Conservation (phyloP, 2,888 invertebrate genomes). For the Serripes groenlandicus region DNA sequence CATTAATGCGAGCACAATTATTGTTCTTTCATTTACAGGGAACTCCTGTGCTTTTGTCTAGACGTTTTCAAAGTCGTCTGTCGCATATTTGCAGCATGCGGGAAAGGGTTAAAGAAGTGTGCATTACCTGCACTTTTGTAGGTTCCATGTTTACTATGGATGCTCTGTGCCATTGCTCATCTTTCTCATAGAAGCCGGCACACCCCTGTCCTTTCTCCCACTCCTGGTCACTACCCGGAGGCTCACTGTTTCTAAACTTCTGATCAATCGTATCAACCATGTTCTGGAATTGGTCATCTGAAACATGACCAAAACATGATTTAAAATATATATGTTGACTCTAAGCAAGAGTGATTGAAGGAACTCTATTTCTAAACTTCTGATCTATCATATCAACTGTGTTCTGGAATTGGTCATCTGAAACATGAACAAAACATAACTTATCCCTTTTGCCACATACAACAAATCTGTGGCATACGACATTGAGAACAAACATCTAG, state of each 20-base stretch:
- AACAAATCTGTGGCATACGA: no score
- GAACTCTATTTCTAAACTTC: slow-evolving; percentile 69
- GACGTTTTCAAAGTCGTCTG: no score
- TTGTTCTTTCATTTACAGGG: no score
- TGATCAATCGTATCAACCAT: slow-evolving; percentile 66
- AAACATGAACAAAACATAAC: not conserved
- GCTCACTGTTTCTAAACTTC: slow-evolving; percentile 70
- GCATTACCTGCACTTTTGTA: slow-evolving; percentile 72
- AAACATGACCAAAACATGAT: not conserved
- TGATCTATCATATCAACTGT: slow-evolving; percentile 65
- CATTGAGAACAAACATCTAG: no score
- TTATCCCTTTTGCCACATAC: no score
- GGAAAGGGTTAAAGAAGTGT: no score
- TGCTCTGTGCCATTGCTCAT: slow-evolving; percentile 90
- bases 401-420: slow-evolving; percentile 67
- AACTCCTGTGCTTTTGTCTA: no score
- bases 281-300: slow-evolving; percentile 67
- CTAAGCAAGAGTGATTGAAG: no score
- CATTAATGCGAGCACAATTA: no score
- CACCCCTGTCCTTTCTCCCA: slow-evolving; percentile 87
- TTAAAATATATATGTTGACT: no score
- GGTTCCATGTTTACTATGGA: slow-evolving; percentile 84
- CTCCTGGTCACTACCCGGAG: slow-evolving; percentile 56
- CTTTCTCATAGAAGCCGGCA: slow-evolving; percentile 87
- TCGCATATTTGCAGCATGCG: no score